phyloP scores from a whole-genome alignment of 2,113 vertebrate genomes.

The Aldabrachelys gigantea region DNA sequence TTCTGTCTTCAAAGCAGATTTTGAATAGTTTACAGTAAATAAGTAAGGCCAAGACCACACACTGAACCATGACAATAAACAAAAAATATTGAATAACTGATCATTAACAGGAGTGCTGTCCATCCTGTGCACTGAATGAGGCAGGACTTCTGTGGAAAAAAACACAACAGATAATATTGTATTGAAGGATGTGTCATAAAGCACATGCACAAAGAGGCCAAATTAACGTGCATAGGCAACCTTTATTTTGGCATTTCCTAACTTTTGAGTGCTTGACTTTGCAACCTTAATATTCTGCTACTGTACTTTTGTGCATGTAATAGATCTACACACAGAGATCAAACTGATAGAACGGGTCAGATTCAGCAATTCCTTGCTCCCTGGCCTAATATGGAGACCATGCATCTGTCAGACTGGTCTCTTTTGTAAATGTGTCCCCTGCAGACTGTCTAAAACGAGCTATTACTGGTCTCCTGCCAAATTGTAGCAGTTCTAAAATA shows the following conservation, averaged over 20 bases:
- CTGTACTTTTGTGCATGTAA: not conserved
- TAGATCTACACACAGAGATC: accelerated
- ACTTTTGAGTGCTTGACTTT: not conserved
- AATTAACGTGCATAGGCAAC: not conserved
- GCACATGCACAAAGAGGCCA: not conserved
- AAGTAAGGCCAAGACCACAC: not conserved
- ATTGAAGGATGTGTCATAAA: not conserved
- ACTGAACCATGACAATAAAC: not conserved
- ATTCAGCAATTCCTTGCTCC: not conserved
- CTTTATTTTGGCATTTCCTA: not conserved
- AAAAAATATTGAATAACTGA: not conserved
- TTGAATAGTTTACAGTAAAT: not conserved
- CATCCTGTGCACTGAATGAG: not conserved
- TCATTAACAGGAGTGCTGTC: not conserved
- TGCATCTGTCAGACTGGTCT: not conserved
- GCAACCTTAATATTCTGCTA: not conserved
- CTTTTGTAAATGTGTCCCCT: conserved; percentile 14
- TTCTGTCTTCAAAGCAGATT: not conserved
- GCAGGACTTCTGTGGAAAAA: not conserved
- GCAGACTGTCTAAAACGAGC: not conserved
- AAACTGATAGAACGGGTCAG: not conserved
- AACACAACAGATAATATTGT: not conserved
- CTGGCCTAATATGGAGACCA: conserved; percentile 5
- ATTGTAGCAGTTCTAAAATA: conserved; percentile 9
- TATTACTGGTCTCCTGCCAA: conserved; percentile 51